A percentile compares a stretch with the other conserved stretches of the same genome.
phyloP scores from a whole-genome alignment of 2,113 vertebrate genomes.

The Neolamprologus brichardi region DNA sequence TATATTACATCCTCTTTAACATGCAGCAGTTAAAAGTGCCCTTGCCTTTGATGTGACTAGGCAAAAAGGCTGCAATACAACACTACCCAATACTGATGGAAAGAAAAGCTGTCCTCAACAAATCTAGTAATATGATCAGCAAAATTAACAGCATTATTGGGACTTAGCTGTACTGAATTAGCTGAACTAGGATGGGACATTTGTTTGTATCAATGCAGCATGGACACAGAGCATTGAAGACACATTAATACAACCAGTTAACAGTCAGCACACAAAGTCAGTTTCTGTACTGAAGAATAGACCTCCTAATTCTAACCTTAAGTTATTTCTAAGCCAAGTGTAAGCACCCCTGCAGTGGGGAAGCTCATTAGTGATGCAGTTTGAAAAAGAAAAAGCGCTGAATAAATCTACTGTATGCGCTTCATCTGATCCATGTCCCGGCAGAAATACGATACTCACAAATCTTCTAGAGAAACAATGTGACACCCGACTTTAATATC shows the following conservation, averaged over 20 bases:
- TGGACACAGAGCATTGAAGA: neutral
- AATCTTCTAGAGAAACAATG: slow-evolving; percentile 33
- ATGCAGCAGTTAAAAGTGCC: neutral
- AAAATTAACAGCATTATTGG: neutral
- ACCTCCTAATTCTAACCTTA: neutral
- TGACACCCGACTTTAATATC: slow-evolving; percentile 31
- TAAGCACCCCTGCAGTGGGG: neutral
- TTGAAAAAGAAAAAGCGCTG: neutral
- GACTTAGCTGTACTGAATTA: neutral
- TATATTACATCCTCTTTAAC: neutral
- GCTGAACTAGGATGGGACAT: neutral
- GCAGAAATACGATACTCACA: slow-evolving; percentile 3
- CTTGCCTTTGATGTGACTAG: neutral
- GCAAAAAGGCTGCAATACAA: neutral
- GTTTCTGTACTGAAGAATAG: neutral
- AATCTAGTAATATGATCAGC: neutral
- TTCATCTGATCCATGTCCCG: neutral
- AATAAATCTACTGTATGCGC: neutral
- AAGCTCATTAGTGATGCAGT: neutral
- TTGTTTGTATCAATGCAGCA: neutral
- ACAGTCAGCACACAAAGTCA: neutral
- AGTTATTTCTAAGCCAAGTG: neutral
- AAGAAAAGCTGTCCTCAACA: neutral
- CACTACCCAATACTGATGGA: neutral
- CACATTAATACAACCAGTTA: neutral